A percentile compares a stretch with the other conserved stretches of the same genome.
phyloP scores from a whole-genome alignment of 2,797 vertebrate species.

The Poeciliopsis turneri region DNA sequence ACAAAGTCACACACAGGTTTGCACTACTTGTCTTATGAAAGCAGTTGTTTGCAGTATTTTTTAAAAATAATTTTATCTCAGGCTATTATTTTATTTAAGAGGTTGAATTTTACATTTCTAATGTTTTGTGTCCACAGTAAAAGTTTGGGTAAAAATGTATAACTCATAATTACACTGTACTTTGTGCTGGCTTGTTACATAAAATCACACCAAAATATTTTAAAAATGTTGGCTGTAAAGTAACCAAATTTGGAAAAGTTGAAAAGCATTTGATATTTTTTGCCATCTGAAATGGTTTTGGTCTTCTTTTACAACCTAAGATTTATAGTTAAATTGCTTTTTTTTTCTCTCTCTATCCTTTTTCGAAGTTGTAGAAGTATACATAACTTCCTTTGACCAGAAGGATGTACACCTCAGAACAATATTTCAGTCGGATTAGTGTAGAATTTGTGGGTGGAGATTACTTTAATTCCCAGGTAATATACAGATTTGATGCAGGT shows the following conservation, averaged over 20 bases:
- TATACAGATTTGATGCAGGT: constrained; percentile 21
- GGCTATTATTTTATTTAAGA: neutral
- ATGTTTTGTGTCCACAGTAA: neutral
- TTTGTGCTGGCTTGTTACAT: neutral
- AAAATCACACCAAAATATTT: neutral
- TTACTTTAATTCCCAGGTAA: neutral
- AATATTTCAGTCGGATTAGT: neutral
- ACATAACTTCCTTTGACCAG: neutral
- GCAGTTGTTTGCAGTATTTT: neutral
- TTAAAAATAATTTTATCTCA: neutral
- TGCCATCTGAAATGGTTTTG: neutral
- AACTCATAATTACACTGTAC: neutral
- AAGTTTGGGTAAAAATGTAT: neutral
- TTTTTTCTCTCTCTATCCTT: neutral
- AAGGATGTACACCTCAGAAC: neutral
- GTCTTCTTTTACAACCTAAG: neutral
- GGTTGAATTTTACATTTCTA: neutral
- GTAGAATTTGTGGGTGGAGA: neutral
- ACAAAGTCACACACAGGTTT: neutral
- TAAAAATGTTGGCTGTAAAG: neutral
- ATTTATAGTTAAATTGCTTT: neutral
- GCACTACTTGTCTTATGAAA: neutral
- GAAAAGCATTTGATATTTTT: neutral
- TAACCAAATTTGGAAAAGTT: neutral
- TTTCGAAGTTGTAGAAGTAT: neutral